These are phyloP conservation scores for Sthenelais limicola DNA, from an alignment of 2,888 invertebrate genomes.

Conservation along the genomic window DNA sequence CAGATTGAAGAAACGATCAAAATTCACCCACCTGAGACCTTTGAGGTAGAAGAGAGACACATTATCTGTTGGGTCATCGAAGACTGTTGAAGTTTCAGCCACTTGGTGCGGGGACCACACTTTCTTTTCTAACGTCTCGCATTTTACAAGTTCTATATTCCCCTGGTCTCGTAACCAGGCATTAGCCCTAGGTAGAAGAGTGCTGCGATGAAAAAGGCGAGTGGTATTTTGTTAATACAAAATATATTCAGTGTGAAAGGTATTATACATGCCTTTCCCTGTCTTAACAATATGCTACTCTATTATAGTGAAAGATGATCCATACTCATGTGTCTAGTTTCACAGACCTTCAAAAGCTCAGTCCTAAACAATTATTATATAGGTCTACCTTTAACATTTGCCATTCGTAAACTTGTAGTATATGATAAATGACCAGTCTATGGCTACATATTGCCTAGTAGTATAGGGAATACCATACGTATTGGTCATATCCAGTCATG, in stretches of 20 bases:
- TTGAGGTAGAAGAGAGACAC: constrained; percentile 42
- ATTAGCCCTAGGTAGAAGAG: constrained; percentile 46
- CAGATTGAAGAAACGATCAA: too few species aligned
- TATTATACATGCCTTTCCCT: neutral
- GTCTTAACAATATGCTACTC: neutral
- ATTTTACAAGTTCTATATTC: constrained; percentile 42
- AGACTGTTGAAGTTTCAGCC: constrained; percentile 8
- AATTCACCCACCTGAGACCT: constrained; percentile 52
- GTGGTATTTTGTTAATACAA: neutral
- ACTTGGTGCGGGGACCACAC: constrained; percentile 44
- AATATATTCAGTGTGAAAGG: neutral
- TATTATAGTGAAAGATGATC: neutral
- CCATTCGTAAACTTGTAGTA: too few species aligned
- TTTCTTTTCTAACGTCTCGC: constrained; percentile 46
- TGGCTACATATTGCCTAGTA: too few species aligned
- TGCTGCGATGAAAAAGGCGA: constrained; percentile 30
- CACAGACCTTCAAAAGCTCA: neutral
- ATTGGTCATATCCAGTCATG: too few species aligned
- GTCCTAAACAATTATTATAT: neutral
- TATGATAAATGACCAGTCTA: too few species aligned
- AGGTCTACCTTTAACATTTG: neutral
- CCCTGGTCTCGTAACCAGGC: constrained; percentile 45
- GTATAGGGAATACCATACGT: too few species aligned
- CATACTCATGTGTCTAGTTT: neutral
- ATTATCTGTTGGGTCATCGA: constrained; percentile 35